These are phyloP conservation scores for Drosophila greeni DNA, from an alignment of 2,888 invertebrate species.

Conservation along the genomic window DNA sequence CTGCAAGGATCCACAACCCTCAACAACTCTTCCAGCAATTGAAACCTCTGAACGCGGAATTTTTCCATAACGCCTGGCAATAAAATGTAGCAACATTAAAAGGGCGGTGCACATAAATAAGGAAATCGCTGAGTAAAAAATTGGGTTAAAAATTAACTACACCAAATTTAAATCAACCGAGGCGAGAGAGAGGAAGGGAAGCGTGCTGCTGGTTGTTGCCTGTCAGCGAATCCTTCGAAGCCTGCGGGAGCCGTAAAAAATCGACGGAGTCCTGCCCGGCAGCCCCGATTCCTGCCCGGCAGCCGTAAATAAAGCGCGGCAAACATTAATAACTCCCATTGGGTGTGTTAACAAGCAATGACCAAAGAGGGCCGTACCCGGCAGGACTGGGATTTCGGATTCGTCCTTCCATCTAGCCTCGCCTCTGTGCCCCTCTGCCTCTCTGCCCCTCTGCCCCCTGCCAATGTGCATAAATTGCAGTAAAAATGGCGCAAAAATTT, in stretches of 20 bases:
- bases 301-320: conserved; percentile 67
- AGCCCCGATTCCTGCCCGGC: conserved; percentile 43
- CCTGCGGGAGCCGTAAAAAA: conserved; percentile 67
- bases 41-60: conserved; percentile 25
- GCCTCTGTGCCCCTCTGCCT: too few species aligned
- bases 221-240: conserved; percentile 58
- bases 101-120: conserved; percentile 69
- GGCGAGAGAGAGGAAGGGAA: background rate
- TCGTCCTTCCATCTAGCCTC: conserved; percentile 33
- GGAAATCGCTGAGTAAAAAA: conserved; percentile 47
- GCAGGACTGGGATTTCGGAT: conserved; percentile 62
- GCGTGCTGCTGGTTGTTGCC: conserved; percentile 27
- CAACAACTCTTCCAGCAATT: conserved; percentile 34
- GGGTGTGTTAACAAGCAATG: conserved; percentile 76
- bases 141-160: conserved; percentile 72
- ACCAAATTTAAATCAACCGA: conserved; percentile 69
- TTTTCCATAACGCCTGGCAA: conserved; percentile 50
- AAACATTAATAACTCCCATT: conserved; percentile 74
- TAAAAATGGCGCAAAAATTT: conserved; percentile 62
- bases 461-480: conserved; percentile 64
- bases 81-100: conserved; percentile 69
- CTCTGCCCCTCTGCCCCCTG: conserved; percentile 7
- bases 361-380: conserved; percentile 56
- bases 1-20: background rate
- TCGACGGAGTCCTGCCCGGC: conserved; percentile 38